A percentile compares a stretch with the other conserved stretches of the same genome.
phyloP scores from a whole-genome alignment of 2,888 invertebrate species.

The Coleophora flavipennella region DNA sequence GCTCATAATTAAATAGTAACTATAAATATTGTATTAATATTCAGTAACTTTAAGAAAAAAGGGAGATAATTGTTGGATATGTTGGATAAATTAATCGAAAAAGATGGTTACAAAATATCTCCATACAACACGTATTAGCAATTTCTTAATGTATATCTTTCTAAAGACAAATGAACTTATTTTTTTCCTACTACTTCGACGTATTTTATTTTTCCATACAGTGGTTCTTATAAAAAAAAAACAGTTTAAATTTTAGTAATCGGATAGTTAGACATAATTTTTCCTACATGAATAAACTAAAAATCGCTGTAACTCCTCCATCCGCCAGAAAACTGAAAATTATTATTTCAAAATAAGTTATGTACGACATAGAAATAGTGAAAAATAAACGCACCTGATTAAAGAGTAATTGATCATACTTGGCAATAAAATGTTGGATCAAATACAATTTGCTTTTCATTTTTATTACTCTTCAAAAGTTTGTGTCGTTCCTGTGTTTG shows the following conservation, averaged over 20 bases:
- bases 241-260: no score
- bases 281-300: no score
- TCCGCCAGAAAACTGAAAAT: no score
- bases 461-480: neutral
- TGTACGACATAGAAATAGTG: neutral
- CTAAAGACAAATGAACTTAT: no score
- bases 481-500: no score
- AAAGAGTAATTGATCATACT: constrained; percentile 20
- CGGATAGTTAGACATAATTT: no score
- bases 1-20: constrained; percentile 14
- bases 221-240: no score
- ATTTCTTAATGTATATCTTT: no score
- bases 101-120: neutral
- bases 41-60: constrained; percentile 13
- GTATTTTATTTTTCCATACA: no score
- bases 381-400: constrained; percentile 25
- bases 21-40: constrained; percentile 29
- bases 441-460: constrained; percentile 21
- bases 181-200: no score
- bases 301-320: no score
- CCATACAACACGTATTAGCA: neutral
- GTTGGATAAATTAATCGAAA: neutral
- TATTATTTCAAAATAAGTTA: no score
- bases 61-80: neutral
- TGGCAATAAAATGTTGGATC: constrained; percentile 32